phyloP scores from a whole-genome alignment of 2,888 invertebrate species.

The Tetramorium bicarinatum region DNA sequence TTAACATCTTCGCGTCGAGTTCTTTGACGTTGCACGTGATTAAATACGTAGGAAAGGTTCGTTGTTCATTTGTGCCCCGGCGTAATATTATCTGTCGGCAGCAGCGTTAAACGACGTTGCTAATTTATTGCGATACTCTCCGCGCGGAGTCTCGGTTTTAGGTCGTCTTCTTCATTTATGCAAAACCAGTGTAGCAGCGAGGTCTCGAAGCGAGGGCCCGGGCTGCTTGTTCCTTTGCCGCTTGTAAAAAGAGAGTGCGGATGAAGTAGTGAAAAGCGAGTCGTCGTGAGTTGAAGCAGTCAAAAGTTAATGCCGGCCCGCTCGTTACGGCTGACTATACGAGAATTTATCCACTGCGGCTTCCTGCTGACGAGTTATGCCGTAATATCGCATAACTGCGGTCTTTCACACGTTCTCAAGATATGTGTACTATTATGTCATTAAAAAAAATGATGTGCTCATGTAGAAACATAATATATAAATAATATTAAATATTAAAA shows the following conservation, averaged over 20 bases:
- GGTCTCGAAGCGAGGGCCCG: conserved; percentile 20
- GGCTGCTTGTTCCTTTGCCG: conserved; percentile 20
- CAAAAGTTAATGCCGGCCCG: conserved; percentile 37
- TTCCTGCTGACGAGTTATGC: conserved; percentile 18
- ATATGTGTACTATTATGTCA: neutral
- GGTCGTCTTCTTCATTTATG: conserved; percentile 31
- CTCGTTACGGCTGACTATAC: conserved; percentile 60
- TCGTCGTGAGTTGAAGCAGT: conserved; percentile 26
- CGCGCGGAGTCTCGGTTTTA: conserved; percentile 15
- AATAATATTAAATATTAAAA: neutral
- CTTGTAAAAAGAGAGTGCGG: conserved; percentile 21
- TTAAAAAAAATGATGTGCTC: neutral
- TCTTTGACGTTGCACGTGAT: conserved; percentile 23
- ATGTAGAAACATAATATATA: neutral
- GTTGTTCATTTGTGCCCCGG: neutral
- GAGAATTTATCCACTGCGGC: conserved; percentile 65
- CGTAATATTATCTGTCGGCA: conserved; percentile 28
- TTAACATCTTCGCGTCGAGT: neutral
- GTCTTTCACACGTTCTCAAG: neutral
- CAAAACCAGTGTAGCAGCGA: conserved; percentile 20
- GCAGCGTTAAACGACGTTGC: conserved; percentile 23
- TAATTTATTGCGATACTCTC: conserved; percentile 45
- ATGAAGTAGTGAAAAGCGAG: conserved; percentile 58
- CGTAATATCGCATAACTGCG: neutral
- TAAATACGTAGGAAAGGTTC: conserved; percentile 7